These are phyloP conservation scores for Polypterus senegalus DNA, from an alignment of 2,113 vertebrate species.

Conservation along the genomic window DNA sequence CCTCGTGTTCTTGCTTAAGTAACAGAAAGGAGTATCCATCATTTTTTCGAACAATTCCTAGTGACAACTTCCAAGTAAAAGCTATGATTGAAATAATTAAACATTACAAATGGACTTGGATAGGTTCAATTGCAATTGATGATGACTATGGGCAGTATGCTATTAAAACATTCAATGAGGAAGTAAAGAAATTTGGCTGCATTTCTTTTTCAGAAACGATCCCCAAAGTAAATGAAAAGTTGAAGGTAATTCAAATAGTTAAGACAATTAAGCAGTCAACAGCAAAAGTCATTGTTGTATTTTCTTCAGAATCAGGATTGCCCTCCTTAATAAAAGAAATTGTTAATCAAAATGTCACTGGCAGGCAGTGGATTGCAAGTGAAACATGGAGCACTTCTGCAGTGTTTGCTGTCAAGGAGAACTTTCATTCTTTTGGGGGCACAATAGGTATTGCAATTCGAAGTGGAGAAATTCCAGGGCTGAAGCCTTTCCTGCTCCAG, in stretches of 20 bases:
- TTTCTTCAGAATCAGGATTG: neutral
- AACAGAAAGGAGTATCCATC: neutral
- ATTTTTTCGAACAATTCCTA: slow-evolving; percentile 1
- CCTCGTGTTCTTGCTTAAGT: no score
- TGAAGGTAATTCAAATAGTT: slow-evolving; percentile 4
- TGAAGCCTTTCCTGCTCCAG: slow-evolving; percentile 10
- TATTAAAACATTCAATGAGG: neutral
- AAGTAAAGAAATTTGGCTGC: slow-evolving; percentile 4
- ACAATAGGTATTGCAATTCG: slow-evolving; percentile 9
- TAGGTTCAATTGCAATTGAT: slow-evolving; percentile 3
- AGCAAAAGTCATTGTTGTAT: slow-evolving; percentile 6
- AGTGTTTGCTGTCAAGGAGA: neutral
- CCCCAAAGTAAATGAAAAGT: neutral
- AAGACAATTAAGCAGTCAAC: slow-evolving; percentile 8
- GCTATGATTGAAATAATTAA: slow-evolving; percentile 2
- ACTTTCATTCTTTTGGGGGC: neutral
- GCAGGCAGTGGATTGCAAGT: slow-evolving; percentile 8
- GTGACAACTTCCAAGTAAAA: slow-evolving; percentile 1
- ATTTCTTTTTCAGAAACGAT: slow-evolving; percentile 6
- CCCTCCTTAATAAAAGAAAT: slow-evolving; percentile 7
- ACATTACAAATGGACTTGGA: slow-evolving; percentile 8
- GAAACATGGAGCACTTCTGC: neutral
- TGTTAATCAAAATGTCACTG: slow-evolving; percentile 10
- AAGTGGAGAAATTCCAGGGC: slow-evolving; percentile 11
- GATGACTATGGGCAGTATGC: slow-evolving; percentile 3